Base-by-base conservation (phyloP, 2,888 invertebrate species). In the Drosophila barbarae region DNA sequence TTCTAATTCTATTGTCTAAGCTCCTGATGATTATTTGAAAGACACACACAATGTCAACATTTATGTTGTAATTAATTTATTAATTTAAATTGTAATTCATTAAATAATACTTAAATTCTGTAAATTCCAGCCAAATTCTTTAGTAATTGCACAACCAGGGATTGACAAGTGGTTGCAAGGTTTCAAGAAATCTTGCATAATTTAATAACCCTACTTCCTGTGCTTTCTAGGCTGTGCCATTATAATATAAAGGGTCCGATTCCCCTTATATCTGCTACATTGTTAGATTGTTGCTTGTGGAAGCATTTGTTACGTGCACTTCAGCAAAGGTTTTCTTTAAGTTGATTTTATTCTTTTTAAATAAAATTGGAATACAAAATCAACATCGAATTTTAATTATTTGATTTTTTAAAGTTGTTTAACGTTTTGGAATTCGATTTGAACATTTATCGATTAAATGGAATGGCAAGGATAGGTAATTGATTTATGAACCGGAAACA, bases 121-220 rank as follows among this genome's bases (percentile, higher is more conserved):
- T 3, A 23, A 23, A 23, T 3, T 23, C 23, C 23, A 23, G 23
- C 23, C 23, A 5, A 23, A 23, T 23, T 23, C 23, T 23, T 23
- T 23, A 4, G 0, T 69, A 46, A 13, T 26, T 26, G 5, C 26
- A 28, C 2, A 10, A 28, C n/a, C 10, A 28, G 18, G 34, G n/a
- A n/a, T 41, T 41, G n/a, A n/a, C 41, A 42, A n/a, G 8, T 21
- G 3, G 13, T 7, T 41, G 23, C 7, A 21, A 23, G 10, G 28
- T 32, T 23, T 47, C 42, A 35, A 66, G 75, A 75, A 78, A 78
- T 73, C 71, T 53, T 76, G 83, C 85, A 78, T 78, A 78, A 84
- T 78, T 78, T 71, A 78, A 78, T 84, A 82, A 72, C 72, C 67
- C 74, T 83, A 63, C 74, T 76, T 80, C 74, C 80, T 65, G 69